Evolutionary conservation across 2,797 vertebrate genomes (phyloP), one percentile per base, ranked within the genome.

Genomic region (Tarsius wallacei): DNA sequence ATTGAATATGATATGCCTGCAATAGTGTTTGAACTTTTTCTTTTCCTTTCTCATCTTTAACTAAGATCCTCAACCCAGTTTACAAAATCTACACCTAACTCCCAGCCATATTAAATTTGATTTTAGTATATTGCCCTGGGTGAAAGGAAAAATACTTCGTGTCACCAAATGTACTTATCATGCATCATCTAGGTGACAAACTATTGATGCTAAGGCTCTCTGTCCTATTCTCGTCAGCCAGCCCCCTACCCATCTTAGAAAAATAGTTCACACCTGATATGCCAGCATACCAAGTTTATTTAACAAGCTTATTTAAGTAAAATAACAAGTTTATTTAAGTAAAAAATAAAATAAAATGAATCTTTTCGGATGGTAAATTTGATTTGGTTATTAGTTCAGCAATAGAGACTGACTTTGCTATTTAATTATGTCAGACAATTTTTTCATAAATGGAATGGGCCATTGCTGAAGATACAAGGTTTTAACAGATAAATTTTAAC

Each of bases 401-500:
- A 71, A 36, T 57, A 26, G 86, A 14, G 9, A 70, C 86, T 86
- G 70, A 63, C n/a, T 53, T 19, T 59, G 22, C 24, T 7, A n/a
- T 84, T 68, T 61, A 74, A 36, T 74, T 84, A 73, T 26, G 59
- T 84, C 6, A 64, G 5, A 28, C 10, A 76, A 7, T 78, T 77
- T 64, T 70, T 31, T 59, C 31, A 70, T 42, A 96, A 93, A 70
- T 33, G 55, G 42, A 77, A 89, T 57, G 26, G 76, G 2, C 21
- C 59, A 59, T 80, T 57, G 5, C 55, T 71, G 22, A 94, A 12
- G 28, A 28, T 59, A 59, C 17, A 78, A 78, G 2, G 12, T 55
- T 64, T 73, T 51, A n/a, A 51, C 28, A 93, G 77, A 73, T 59
- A 59, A 47, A 42, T 87, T 82, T 90, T 73, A 87, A 87, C 82